phyloP scores from a whole-genome alignment of 2,113 vertebrate species.

The Arothron firmamentum region DNA sequence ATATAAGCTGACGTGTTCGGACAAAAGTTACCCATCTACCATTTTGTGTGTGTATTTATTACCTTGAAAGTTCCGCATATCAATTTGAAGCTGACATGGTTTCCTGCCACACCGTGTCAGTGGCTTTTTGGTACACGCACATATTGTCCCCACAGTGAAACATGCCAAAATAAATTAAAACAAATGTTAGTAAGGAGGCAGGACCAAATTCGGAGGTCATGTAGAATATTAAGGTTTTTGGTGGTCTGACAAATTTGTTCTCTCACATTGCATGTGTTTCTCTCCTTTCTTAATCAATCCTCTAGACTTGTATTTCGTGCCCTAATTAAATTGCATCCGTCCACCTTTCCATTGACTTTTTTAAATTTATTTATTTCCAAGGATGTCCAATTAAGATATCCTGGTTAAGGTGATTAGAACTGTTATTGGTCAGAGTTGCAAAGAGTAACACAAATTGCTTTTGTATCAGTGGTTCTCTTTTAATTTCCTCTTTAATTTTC shows the following conservation, averaged over 20 bases:
- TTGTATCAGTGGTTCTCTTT: constrained; percentile 15
- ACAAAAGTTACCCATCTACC: neutral
- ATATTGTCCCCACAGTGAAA: too few relatives aligned
- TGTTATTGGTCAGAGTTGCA: constrained; percentile 52
- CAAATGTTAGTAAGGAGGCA: too few relatives aligned
- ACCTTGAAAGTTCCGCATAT: too few relatives aligned
- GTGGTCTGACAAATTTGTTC: too few relatives aligned
- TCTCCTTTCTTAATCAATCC: constrained; percentile 53
- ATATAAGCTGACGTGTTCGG: too few relatives aligned
- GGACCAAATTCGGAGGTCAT: too few relatives aligned
- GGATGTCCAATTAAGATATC: constrained; percentile 62
- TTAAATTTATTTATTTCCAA: constrained; percentile 50
- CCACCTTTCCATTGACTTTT: constrained; percentile 71
- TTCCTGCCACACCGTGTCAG: too few relatives aligned
- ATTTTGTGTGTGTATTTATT: neutral
- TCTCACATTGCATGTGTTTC: neutral
- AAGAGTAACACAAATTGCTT: constrained; percentile 41
- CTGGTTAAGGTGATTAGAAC: constrained; percentile 55
- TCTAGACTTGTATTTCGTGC: constrained; percentile 28
- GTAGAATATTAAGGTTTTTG: too few relatives aligned
- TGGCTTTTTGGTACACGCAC: too few relatives aligned
- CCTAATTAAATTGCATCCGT: constrained; percentile 76
- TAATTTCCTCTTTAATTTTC: constrained; percentile 27
- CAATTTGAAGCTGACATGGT: too few relatives aligned
- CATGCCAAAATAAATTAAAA: too few relatives aligned